Percentiles rank a stretch among this genome's conserved stretches.
Conservation (phyloP, 2,888 invertebrate species). For the Cyclophora punctaria region DNA sequence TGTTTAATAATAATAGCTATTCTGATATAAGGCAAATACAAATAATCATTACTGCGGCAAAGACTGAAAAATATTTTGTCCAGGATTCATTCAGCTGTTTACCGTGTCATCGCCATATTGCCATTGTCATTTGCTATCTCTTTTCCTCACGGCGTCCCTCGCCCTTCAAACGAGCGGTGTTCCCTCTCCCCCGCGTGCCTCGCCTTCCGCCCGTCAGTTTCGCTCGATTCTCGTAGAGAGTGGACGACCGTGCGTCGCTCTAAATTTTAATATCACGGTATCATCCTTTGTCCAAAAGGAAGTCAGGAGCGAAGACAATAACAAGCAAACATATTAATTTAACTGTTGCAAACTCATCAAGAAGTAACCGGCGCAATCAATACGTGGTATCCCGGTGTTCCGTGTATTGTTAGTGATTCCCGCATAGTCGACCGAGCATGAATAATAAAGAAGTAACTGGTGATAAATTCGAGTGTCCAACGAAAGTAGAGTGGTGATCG, state of each 20-base stretch:
- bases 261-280: constrained; percentile 46
- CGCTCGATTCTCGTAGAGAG: constrained; percentile 63
- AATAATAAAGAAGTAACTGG: constrained; percentile 71
- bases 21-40: too few species aligned
- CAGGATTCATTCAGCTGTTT: constrained; percentile 47
- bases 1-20: too few species aligned
- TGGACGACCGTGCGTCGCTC: constrained; percentile 38
- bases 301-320: constrained; percentile 30
- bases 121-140: constrained; percentile 48
- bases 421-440: constrained; percentile 69
- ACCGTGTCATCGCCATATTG: constrained; percentile 42
- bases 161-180: constrained; percentile 28
- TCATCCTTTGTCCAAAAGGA: constrained; percentile 67
- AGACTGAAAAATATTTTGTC: too few species aligned
- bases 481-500: constrained; percentile 60
- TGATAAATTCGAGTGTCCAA: constrained; percentile 60
- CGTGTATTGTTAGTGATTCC: constrained; percentile 63
- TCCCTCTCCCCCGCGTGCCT: constrained; percentile 26
- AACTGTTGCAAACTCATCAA: constrained; percentile 15
- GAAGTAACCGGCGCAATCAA: constrained; percentile 36
- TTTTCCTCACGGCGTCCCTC: constrained; percentile 34
- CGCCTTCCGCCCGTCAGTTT: constrained; percentile 52
- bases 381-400: constrained; percentile 39
- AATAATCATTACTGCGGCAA: too few species aligned
- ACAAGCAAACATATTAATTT: constrained; percentile 15